phyloP scores from a whole-genome alignment of 2,888 invertebrate genomes.

The Tanypteryx hageni region DNA sequence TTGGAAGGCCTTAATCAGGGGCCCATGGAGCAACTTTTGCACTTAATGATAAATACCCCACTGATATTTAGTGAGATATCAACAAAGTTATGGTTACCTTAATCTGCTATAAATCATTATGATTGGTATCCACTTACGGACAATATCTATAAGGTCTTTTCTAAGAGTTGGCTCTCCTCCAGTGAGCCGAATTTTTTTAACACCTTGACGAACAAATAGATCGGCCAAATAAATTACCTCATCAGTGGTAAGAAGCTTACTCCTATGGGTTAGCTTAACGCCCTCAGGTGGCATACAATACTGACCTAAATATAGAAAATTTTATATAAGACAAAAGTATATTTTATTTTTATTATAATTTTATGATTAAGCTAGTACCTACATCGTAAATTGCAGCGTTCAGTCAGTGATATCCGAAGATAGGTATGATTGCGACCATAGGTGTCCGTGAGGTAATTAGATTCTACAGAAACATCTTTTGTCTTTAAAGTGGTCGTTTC shows the following conservation, averaged over 20 bases:
- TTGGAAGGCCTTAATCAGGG: no score
- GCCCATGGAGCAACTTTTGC: no score
- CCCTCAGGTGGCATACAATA: conserved; percentile 99
- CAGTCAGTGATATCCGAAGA: conserved; percentile 96
- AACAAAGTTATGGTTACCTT: no score
- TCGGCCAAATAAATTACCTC: conserved; percentile 89
- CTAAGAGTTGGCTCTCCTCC: conserved; percentile 98
- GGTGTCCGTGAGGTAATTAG: conserved; percentile 81
- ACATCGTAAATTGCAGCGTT: conserved; percentile 98
- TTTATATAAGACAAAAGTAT: neutral
- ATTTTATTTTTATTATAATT: neutral
- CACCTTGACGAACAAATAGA: conserved; percentile 92
- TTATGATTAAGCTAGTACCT: conserved; percentile 75
- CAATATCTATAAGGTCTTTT: conserved; percentile 89
- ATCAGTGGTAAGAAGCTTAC: conserved; percentile 85
- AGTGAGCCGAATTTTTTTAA: conserved; percentile 94
- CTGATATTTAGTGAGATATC: no score
- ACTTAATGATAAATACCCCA: no score
- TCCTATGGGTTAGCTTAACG: conserved; percentile 86
- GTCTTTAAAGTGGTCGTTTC: neutral
- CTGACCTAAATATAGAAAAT: conserved; percentile 80
- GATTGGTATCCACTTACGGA: conserved; percentile 78
- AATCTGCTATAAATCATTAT: no score
- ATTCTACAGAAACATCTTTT: neutral
- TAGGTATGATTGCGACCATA: conserved; percentile 95